Percentiles rank a stretch among this genome's conserved stretches.
phyloP scores from a whole-genome alignment of 1,140 invertebrate genomes.

The Drosophila kanapiae region DNA sequence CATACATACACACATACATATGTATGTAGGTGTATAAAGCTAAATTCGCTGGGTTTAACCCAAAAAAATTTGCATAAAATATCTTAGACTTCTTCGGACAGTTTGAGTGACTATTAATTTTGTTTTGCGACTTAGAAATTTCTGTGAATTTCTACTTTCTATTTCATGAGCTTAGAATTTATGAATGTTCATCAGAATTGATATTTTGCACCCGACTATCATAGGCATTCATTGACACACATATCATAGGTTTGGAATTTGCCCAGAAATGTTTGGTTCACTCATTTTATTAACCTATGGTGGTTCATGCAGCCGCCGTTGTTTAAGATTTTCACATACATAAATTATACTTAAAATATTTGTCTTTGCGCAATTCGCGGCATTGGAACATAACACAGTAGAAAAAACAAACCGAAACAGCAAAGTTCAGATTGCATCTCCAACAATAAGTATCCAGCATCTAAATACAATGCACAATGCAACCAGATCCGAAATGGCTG shows the following conservation, averaged over 20 bases:
- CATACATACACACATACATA: constrained; percentile 18
- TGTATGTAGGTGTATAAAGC: constrained; percentile 45
- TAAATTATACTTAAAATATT: constrained; percentile 73
- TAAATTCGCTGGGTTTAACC: constrained; percentile 68
- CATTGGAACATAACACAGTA: constrained; percentile 37
- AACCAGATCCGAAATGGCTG: constrained; percentile 34
- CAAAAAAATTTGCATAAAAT: constrained; percentile 69
- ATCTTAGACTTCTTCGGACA: constrained; percentile 36
- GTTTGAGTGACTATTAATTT: constrained; percentile 43
- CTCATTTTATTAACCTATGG: constrained; percentile 20
- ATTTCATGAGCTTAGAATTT: constrained; percentile 55
- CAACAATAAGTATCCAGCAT: constrained; percentile 69
- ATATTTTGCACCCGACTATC: constrained; percentile 10
- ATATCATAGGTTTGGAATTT: constrained; percentile 43
- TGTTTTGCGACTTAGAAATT: constrained; percentile 36
- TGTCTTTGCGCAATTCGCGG: constrained; percentile 59
- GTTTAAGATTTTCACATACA: constrained; percentile 70
- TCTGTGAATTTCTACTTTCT: constrained; percentile 72
- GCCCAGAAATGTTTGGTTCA: constrained; percentile 40
- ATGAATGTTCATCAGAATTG: constrained; percentile 11
- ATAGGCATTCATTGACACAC: constrained; percentile 56
- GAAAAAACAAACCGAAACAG: constrained; percentile 10
- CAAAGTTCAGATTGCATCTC: constrained; percentile 74
- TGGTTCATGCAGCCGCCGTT: neutral
- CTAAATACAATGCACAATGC: constrained; percentile 73